A percentile compares a stretch with the other conserved stretches of the same genome.
phyloP scores from a whole-genome alignment of 2,113 vertebrate species.

The Sylvietta virens region DNA sequence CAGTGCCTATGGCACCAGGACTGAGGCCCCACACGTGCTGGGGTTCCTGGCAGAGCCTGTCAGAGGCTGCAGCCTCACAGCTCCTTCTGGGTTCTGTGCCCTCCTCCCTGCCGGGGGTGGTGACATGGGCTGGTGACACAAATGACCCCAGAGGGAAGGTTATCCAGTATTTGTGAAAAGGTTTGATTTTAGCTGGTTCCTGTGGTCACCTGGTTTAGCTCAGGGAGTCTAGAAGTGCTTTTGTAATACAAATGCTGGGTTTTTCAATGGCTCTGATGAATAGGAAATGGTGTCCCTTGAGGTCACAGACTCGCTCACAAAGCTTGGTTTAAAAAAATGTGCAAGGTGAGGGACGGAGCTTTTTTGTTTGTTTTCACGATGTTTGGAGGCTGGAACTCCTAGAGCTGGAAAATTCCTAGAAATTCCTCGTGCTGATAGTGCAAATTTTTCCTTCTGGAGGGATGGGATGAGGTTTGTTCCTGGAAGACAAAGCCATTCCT shows the following conservation, averaged over 20 bases:
- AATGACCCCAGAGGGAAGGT: neutral
- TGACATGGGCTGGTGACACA: neutral
- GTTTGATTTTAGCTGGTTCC: neutral
- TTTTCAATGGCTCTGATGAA: neutral
- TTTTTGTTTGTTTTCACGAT: neutral
- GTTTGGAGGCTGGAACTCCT: neutral
- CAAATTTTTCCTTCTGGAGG: neutral
- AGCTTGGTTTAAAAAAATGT: neutral
- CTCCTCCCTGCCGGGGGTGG: neutral
- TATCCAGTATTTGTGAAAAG: neutral
- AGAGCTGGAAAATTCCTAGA: neutral
- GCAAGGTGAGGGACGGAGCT: neutral
- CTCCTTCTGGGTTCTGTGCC: accelerated
- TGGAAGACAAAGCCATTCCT: neutral
- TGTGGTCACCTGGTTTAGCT: neutral
- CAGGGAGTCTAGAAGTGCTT: neutral
- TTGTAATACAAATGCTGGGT: neutral
- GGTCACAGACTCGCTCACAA: neutral
- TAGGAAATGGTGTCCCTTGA: neutral
- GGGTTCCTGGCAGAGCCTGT: neutral
- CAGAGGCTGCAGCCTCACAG: neutral
- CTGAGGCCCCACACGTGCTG: neutral
- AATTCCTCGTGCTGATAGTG: neutral
- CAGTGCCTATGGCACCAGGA: too few relatives aligned
- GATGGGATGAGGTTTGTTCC: neutral